A percentile compares a stretch with the other conserved stretches of the same genome.
Evolutionary conservation across 1,140 invertebrate species (phyloP).

Genomic region (Bombus difficillimus): DNA sequence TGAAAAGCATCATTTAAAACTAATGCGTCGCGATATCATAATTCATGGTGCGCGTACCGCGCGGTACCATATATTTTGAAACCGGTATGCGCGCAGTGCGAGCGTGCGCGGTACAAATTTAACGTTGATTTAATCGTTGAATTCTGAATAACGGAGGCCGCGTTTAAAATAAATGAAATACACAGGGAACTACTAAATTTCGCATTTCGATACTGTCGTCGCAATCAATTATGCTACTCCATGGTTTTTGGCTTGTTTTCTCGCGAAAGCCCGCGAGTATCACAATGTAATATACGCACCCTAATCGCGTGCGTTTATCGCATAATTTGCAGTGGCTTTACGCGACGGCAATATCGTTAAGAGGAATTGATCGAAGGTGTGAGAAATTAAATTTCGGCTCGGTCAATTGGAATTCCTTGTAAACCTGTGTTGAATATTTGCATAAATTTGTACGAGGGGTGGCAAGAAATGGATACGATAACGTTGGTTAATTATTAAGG

Average conservation of each 20-base stretch:
- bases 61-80: slow-evolving; percentile 19
- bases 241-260: not conserved
- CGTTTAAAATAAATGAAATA: slow-evolving; percentile 29
- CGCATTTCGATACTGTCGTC: slow-evolving; percentile 32
- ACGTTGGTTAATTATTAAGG: not conserved
- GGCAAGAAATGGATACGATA: not conserved
- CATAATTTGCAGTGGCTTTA: not conserved
- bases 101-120: slow-evolving; percentile 27
- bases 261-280: too few relatives aligned
- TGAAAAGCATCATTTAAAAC: slow-evolving; percentile 52
- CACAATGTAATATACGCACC: not conserved
- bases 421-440: not conserved
- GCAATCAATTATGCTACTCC: not conserved
- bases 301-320: slow-evolving; percentile 5
- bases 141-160: not conserved
- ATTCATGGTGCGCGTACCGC: slow-evolving; percentile 23
- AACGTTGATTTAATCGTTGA: slow-evolving; percentile 49
- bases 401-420: not conserved
- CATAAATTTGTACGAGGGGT: not conserved
- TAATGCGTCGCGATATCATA: slow-evolving; percentile 47
- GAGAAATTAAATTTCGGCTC: not conserved
- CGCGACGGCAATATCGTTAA: not conserved
- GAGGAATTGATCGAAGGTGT: not conserved
- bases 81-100: slow-evolving; percentile 1
- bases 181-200: not conserved